A percentile compares a stretch with the other conserved stretches of the same genome.
Conservation (phyloP, 2,888 invertebrate genomes). For the Tortricodes alternella region DNA sequence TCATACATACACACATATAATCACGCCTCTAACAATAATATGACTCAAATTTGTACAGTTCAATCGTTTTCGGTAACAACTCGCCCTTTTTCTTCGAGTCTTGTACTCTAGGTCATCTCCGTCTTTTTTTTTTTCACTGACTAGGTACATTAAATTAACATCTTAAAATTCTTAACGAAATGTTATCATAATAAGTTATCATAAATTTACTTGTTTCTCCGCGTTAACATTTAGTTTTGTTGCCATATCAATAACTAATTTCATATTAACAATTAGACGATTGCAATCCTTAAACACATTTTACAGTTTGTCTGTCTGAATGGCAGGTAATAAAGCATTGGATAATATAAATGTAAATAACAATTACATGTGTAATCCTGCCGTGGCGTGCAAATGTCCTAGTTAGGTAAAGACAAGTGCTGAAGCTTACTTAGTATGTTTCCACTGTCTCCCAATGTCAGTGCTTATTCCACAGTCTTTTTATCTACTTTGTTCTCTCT, state of each 20-base stretch:
- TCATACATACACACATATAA: too few species aligned
- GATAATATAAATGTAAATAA: constrained; percentile 50
- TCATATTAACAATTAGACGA: constrained; percentile 13
- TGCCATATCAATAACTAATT: constrained; percentile 4
- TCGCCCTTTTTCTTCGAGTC: too few species aligned
- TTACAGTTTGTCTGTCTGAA: constrained; percentile 14
- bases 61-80: too few species aligned
- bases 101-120: too few species aligned
- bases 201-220: neutral
- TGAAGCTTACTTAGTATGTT: constrained; percentile 27
- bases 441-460: constrained; percentile 34
- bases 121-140: too few species aligned
- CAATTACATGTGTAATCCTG: constrained; percentile 42
- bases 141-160: too few species aligned
- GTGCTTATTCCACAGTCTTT: neutral
- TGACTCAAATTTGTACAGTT: too few species aligned
- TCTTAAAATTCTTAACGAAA: too few species aligned
- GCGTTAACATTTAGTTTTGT: neutral
- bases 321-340: constrained; percentile 59
- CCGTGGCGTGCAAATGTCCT: constrained; percentile 58
- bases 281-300: constrained; percentile 9
- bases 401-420: constrained; percentile 54
- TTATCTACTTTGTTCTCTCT: neutral
- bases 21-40: too few species aligned
- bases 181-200: too few species aligned